A percentile compares a stretch with the other conserved stretches of the same genome.
Evolutionary conservation across 2,888 invertebrate genomes (phyloP).

Genomic region (Tribolium freemani): DNA sequence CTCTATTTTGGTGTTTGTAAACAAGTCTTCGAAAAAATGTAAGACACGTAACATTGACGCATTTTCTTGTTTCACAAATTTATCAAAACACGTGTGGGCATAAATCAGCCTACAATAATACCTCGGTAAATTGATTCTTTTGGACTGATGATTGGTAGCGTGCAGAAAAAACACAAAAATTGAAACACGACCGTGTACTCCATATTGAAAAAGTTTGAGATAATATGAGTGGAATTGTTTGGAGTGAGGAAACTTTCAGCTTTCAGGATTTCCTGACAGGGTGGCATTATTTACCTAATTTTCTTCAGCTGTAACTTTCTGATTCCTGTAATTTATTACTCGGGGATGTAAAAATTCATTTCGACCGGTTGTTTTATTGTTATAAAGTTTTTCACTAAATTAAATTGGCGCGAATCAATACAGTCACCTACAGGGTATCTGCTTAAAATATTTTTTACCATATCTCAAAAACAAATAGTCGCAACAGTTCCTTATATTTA

Average conservation of each 20-base stretch:
- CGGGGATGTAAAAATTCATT: slow-evolving; percentile 8
- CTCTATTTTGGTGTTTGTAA: slow-evolving; percentile 23
- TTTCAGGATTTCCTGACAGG: slow-evolving; percentile 16
- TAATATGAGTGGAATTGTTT: slow-evolving; percentile 18
- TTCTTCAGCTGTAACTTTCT: slow-evolving; percentile 15
- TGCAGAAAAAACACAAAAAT: slow-evolving; percentile 20
- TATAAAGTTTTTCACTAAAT: background rate
- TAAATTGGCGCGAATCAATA: too few relatives aligned
- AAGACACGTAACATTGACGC: slow-evolving; percentile 26
- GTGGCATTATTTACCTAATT: slow-evolving; percentile 24
- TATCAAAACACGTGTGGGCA: slow-evolving; percentile 26
- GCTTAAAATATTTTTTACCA: too few relatives aligned
- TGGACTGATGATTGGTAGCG: slow-evolving; percentile 10
- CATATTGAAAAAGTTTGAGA: slow-evolving; percentile 29
- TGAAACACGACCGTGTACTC: slow-evolving; percentile 3
- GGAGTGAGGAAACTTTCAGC: slow-evolving; percentile 14
- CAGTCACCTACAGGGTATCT: too few relatives aligned
- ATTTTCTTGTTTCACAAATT: slow-evolving; percentile 18
- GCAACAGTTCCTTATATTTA: too few relatives aligned
- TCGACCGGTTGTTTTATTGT: background rate
- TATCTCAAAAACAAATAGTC: too few relatives aligned
- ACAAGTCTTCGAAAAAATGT: slow-evolving; percentile 22
- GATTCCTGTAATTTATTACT: slow-evolving; percentile 15
- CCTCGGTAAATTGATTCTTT: slow-evolving; percentile 18
- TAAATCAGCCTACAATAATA: slow-evolving; percentile 24